Percentiles rank a stretch among this genome's conserved stretches.
These are phyloP conservation scores for Alosa alosa DNA, from an alignment of 2,113 vertebrate species.

Conservation along the genomic window DNA sequence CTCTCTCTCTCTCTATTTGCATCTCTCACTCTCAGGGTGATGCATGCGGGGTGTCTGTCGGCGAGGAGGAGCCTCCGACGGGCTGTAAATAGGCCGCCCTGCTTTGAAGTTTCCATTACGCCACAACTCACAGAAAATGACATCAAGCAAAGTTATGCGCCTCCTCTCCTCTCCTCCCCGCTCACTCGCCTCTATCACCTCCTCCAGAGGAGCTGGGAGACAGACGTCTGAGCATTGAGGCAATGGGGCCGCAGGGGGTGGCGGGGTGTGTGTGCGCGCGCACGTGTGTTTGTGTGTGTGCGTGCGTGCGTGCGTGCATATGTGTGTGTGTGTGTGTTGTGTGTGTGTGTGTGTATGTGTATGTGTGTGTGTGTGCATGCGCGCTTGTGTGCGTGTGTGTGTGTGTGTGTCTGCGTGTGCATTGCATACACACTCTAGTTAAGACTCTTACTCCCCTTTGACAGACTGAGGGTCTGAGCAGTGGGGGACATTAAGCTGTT, in stretches of 20 bases:
- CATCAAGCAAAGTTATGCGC: background rate
- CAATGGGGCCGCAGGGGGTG: background rate
- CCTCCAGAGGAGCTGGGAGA: background rate
- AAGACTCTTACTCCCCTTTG: background rate
- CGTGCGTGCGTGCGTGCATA: background rate
- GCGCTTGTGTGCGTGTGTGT: background rate
- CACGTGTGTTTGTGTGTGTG: background rate
- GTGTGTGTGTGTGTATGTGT: background rate
- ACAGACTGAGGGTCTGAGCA: background rate
- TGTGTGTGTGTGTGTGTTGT: background rate
- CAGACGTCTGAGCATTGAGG: background rate
- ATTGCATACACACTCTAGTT: background rate
- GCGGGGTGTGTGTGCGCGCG: background rate
- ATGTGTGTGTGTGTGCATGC: background rate
- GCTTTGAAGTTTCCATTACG: constrained; percentile 14
- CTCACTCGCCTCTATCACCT: background rate
- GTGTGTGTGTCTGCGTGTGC: background rate
- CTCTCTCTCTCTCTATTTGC: background rate
- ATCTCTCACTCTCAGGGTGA: background rate
- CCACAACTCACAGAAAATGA: constrained; percentile 1
- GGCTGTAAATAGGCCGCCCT: background rate
- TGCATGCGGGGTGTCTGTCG: background rate
- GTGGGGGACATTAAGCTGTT: background rate
- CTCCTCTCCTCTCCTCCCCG: background rate
- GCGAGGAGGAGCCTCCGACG: background rate